Conservation (phyloP, 2,797 vertebrate species). For the Tenualosa ilisha region DNA sequence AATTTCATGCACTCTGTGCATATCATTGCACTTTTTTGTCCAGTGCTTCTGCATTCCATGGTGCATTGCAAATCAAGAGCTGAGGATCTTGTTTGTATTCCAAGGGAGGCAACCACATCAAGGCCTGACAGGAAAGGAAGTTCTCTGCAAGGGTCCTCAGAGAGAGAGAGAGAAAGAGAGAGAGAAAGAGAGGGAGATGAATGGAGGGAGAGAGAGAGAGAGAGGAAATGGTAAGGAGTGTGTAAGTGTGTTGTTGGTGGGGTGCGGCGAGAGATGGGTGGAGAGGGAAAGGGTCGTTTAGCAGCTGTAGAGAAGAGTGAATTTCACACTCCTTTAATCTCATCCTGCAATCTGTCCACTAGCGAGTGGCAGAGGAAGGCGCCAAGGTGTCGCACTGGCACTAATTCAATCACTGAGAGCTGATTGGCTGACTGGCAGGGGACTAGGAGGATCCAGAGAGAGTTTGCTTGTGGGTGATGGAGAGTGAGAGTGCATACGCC, state of each 20-base stretch:
- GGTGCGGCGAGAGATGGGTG: neutral
- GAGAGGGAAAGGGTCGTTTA: conserved; percentile 23
- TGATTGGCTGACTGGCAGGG: conserved; percentile 71
- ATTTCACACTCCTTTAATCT: conserved; percentile 73
- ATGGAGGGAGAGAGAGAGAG: conserved; percentile 30
- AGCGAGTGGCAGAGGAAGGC: conserved; percentile 58
- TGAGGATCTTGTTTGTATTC: conserved; percentile 13
- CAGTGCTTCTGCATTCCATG: neutral
- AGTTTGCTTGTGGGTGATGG: neutral
- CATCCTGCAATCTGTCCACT: conserved; percentile 63
- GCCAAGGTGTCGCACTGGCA: conserved; percentile 61
- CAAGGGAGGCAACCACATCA: neutral
- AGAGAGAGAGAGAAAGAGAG: conserved; percentile 25
- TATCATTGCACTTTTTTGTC: neutral
- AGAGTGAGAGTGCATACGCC: neutral
- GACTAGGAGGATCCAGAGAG: conserved; percentile 29
- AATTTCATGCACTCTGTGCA: neutral
- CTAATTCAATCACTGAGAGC: conserved; percentile 69
- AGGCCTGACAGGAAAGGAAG: conserved; percentile 19
- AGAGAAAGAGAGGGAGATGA: conserved; percentile 31
- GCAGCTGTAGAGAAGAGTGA: conserved; percentile 36
- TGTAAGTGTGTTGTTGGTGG: conserved; percentile 14
- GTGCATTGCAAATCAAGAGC: neutral
- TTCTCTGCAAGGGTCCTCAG: conserved; percentile 14
- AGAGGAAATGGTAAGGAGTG: conserved; percentile 42